Evolutionary conservation across 1,140 invertebrate species (phyloP).

Genomic region (Meloidogyne hapla): DNA sequence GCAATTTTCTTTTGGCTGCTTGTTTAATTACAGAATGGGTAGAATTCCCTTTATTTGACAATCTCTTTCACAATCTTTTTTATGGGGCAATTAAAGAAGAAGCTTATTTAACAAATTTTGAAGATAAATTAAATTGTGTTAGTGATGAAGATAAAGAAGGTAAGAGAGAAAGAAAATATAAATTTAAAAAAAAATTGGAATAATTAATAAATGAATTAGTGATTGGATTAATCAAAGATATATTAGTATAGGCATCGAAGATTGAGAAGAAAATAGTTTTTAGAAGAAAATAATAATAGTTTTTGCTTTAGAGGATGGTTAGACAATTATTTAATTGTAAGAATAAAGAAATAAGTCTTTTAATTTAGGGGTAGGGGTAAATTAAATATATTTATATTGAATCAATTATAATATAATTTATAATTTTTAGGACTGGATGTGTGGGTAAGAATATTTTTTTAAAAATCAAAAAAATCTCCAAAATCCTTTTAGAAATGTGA

Average conservation of each 20-base stretch:
- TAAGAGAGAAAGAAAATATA: background rate
- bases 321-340: too few species aligned
- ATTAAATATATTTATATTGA: too few species aligned
- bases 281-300: too few species aligned
- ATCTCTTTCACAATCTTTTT: conserved; percentile 35
- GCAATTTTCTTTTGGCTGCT: conserved; percentile 28
- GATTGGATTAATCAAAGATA: too few species aligned
- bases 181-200: background rate
- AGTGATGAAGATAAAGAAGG: conserved; percentile 41
- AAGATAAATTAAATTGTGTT: conserved; percentile 28
- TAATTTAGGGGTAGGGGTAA: too few species aligned
- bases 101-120: conserved; percentile 29
- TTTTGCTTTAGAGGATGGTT: too few species aligned
- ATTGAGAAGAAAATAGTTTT: too few species aligned
- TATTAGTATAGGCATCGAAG: too few species aligned
- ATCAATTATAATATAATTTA: background rate
- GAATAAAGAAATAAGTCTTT: too few species aligned
- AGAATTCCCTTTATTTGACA: conserved; percentile 31
- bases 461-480: background rate
- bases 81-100: conserved; percentile 36
- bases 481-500: conserved; percentile 18
- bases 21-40: conserved; percentile 31
- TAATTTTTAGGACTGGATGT: conserved; percentile 10
- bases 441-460: conserved; percentile 5
- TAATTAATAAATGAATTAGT: background rate